A percentile compares a stretch with the other conserved stretches of the same genome.
Evolutionary conservation across 2,113 vertebrate genomes (phyloP).

Genomic region (Sinosuthora webbiana): DNA sequence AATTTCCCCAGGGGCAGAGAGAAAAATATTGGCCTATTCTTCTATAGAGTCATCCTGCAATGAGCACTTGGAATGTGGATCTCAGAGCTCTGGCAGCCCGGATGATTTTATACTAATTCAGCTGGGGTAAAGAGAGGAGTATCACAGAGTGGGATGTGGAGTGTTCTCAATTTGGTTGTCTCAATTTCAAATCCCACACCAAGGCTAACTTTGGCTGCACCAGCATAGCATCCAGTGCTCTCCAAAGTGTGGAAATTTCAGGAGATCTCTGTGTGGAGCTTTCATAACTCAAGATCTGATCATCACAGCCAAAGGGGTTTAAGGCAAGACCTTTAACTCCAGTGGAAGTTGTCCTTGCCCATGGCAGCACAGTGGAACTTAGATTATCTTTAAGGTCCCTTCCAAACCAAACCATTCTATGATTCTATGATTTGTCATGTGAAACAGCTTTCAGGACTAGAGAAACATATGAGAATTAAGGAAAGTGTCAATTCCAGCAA

Average conservation of each 20-base stretch:
- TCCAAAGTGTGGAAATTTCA: not conserved
- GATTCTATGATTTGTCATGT: not conserved
- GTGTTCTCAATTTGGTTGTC: not conserved
- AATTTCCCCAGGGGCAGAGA: not conserved
- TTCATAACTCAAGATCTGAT: not conserved
- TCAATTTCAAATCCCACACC: not conserved
- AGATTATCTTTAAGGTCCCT: not conserved
- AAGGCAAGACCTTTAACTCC: not conserved
- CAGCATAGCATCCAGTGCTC: not conserved
- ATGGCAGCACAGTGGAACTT: not conserved
- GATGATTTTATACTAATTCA: not conserved
- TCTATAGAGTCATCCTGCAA: not conserved
- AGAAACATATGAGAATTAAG: not conserved
- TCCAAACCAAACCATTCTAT: not conserved
- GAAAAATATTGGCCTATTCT: not conserved
- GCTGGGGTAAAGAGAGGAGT: not conserved
- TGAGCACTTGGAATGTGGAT: not conserved
- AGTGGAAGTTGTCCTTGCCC: not conserved
- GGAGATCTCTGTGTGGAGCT: not conserved
- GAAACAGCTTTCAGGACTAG: too few species aligned
- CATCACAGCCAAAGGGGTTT: not conserved
- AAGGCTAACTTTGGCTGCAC: not conserved
- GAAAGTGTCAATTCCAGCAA: not conserved
- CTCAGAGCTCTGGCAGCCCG: not conserved
- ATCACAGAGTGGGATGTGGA: not conserved